These are phyloP conservation scores for Nymphalis urticae DNA, from an alignment of 2,888 invertebrate genomes.

Conservation along the genomic window DNA sequence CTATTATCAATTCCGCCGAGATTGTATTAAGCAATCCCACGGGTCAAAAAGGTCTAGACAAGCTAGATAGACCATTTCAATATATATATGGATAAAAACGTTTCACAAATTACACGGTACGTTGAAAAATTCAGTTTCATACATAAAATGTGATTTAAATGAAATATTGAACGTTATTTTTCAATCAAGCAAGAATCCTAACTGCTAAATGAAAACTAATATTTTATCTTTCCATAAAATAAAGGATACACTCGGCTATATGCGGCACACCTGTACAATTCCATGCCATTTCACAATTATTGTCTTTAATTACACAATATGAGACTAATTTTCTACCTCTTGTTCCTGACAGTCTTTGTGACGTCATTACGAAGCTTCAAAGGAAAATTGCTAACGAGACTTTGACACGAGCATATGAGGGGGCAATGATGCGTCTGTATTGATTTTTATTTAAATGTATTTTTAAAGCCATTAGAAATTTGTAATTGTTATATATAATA, in stretches of 20 bases:
- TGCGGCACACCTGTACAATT: constrained; percentile 9
- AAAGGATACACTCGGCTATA: constrained; percentile 7
- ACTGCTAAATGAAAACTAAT: neutral
- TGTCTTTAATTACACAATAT: constrained; percentile 47
- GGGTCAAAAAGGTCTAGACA: neutral
- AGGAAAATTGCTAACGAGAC: constrained; percentile 48
- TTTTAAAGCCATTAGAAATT: neutral
- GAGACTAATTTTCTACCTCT: constrained; percentile 64
- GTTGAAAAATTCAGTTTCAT: neutral
- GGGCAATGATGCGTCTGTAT: constrained; percentile 61
- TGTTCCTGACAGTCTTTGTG: constrained; percentile 66
- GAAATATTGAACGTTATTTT: neutral
- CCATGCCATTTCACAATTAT: constrained; percentile 35
- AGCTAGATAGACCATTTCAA: neutral
- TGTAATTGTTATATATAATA: too few relatives aligned
- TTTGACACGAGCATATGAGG: constrained; percentile 35
- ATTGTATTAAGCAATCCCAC: neutral
- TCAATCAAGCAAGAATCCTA: neutral
- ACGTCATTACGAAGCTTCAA: constrained; percentile 53
- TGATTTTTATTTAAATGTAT: constrained; percentile 55
- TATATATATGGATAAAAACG: neutral
- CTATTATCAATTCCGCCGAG: neutral
- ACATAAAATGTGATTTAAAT: neutral
- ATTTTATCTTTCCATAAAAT: constrained; percentile 4
- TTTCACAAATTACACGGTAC: neutral